These are phyloP conservation scores for Trididemnum miniatum DNA, from an alignment of 23 tunicate genomes.

Conservation along the genomic window DNA sequence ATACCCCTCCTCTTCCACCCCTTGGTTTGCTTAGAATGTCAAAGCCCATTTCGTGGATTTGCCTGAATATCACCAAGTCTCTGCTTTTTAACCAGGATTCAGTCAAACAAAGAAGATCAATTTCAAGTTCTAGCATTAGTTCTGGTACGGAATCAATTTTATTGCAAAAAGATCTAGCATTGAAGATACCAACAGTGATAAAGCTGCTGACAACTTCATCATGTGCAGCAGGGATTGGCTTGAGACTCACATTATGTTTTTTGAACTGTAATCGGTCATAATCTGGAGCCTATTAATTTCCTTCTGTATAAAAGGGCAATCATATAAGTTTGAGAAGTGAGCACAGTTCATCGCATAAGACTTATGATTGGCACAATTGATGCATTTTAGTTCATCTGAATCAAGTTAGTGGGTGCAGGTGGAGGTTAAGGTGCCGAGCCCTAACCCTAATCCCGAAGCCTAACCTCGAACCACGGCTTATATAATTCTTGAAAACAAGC, in stretches of 20 bases:
- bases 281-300: background rate
- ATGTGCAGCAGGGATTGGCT: too few species aligned
- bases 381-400: too few species aligned
- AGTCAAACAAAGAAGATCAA: background rate
- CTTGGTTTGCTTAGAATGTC: background rate
- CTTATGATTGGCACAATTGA: background rate
- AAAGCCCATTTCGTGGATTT: background rate
- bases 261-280: background rate
- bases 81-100: background rate
- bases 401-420: too few species aligned
- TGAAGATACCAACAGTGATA: too few species aligned
- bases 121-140: background rate
- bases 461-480: too few species aligned
- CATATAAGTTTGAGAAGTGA: background rate
- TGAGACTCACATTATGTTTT: background rate
- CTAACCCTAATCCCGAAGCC: too few species aligned
- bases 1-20: background rate
- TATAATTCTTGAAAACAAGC: too few species aligned
- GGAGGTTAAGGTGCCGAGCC: too few species aligned
- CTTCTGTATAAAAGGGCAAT: background rate
- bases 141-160: background rate
- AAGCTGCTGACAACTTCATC: too few species aligned
- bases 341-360: background rate
- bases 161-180: background rate
- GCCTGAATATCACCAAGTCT: background rate